Conservation (phyloP, 2,797 vertebrate species). For the Sebastes flavidus region DNA sequence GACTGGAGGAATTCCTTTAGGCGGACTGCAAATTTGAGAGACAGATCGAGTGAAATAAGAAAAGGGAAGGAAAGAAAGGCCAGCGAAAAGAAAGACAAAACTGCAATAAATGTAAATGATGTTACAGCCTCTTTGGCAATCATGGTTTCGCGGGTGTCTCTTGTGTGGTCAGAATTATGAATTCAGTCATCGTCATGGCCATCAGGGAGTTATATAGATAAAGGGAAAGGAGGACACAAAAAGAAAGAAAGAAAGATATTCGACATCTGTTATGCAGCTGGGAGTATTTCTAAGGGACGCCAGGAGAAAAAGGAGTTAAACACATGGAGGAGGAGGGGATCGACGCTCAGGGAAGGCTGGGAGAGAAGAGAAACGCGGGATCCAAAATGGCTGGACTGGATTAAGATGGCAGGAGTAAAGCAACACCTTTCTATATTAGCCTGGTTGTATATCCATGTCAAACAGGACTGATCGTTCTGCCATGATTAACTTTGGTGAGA, state of each 20-base stretch:
- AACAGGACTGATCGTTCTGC: conserved; percentile 5
- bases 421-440: conserved; percentile 34
- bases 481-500: conserved; percentile 20
- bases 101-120: conserved; percentile 25
- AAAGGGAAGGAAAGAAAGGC: neutral
- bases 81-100: neutral
- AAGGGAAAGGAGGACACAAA: conserved; percentile 9
- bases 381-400: conserved; percentile 72
- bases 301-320: conserved; percentile 69
- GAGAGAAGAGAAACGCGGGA: conserved; percentile 55
- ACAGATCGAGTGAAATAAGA: conserved; percentile 17
- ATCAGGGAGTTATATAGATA: conserved; percentile 21
- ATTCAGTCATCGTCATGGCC: conserved; percentile 24
- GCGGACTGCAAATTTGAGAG: conserved; percentile 26
- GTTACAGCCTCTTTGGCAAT: conserved; percentile 9
- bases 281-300: conserved; percentile 57
- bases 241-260: conserved; percentile 25
- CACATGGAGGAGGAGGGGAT: conserved; percentile 52
- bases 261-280: conserved; percentile 80
- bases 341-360: conserved; percentile 36
- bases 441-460: conserved; percentile 9
- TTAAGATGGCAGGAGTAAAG: conserved; percentile 57
- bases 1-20: conserved; percentile 50
- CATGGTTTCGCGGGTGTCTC: neutral
- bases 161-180: conserved; percentile 25